Percentiles rank a stretch among this genome's conserved stretches.
Evolutionary conservation across 2,113 vertebrate genomes (phyloP).

Genomic region (Paramisgurnus dabryanus): DNA sequence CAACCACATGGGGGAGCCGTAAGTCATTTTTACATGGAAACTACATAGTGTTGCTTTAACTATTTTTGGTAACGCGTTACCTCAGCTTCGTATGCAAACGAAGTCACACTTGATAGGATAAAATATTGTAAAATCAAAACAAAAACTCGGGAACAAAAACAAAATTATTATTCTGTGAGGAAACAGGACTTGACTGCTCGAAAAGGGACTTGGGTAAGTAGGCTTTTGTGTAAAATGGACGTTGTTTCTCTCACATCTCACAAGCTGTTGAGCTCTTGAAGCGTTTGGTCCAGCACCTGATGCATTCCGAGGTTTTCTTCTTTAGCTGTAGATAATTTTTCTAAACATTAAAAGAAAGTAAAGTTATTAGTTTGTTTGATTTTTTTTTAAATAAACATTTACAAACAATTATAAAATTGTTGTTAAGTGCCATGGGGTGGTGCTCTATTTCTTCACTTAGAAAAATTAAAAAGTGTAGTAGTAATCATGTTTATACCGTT

Average conservation of each 20-base stretch:
- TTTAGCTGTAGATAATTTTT: constrained; percentile 89
- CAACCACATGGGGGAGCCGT: too few relatives aligned
- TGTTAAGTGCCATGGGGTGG: too few relatives aligned
- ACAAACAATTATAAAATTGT: not conserved
- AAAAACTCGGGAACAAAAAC: constrained; percentile 61
- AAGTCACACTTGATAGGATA: constrained; percentile 10
- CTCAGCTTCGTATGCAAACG: too few relatives aligned
- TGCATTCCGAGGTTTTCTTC: constrained; percentile 91
- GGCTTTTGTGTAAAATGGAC: constrained; percentile 66
- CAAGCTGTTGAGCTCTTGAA: constrained; percentile 95
- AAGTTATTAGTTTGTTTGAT: not conserved
- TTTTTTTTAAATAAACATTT: not conserved
- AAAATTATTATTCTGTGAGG: constrained; percentile 63
- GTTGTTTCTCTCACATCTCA: constrained; percentile 66
- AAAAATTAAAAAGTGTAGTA: too few relatives aligned
- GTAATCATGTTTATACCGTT: too few relatives aligned
- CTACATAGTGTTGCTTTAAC: too few relatives aligned
- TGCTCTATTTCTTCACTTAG: not conserved
- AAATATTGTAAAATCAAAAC: constrained; percentile 42
- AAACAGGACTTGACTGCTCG: constrained; percentile 64
- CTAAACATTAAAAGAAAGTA: constrained; percentile 63
- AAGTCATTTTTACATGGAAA: too few relatives aligned
- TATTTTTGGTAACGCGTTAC: not conserved
- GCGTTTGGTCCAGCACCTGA: constrained; percentile 92
- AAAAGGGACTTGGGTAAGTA: constrained; percentile 66